A percentile compares a stretch with the other conserved stretches of the same genome.
Conservation (phyloP, 2,888 invertebrate genomes). For the Trichacis sp. region DNA sequence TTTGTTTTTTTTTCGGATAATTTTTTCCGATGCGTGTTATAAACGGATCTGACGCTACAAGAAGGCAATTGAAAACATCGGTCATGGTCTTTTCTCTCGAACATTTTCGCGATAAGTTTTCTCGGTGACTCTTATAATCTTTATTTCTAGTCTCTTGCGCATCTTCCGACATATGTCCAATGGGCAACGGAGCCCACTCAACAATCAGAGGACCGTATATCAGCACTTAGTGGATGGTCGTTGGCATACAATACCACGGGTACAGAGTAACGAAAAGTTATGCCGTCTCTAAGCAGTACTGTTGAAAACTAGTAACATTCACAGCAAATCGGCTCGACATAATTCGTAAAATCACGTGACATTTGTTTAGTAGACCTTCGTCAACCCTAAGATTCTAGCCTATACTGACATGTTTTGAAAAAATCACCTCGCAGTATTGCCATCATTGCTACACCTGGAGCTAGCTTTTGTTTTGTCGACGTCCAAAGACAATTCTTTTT, state of each 20-base stretch:
- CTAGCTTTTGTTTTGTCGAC: slow-evolving; percentile 24
- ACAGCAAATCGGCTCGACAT: not conserved
- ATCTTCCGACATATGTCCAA: no score
- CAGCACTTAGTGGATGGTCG: no score
- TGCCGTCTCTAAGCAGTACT: not conserved
- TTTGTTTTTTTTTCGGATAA: no score
- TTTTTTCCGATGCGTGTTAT: no score
- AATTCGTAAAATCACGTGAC: no score
- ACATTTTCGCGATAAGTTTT: no score
- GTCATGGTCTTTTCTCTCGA: no score
- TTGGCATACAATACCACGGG: slow-evolving; percentile 16
- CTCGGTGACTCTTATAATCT: no score
- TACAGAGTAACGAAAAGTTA: not conserved
- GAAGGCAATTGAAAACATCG: no score
- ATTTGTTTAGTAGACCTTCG: slow-evolving; percentile 16
- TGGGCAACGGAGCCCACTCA: not conserved
- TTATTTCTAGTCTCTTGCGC: no score
- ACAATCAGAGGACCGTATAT: not conserved
- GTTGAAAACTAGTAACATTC: not conserved
- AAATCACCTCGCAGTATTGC: slow-evolving; percentile 28
- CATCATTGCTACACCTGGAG: slow-evolving; percentile 18
- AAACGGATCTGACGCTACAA: no score
- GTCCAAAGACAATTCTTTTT: slow-evolving; percentile 10
- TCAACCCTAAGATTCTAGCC: slow-evolving; percentile 13
- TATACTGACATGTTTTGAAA: slow-evolving; percentile 16